Base-by-base conservation (phyloP, 2,113 vertebrate genomes). In the Semnornis frantzii region DNA sequence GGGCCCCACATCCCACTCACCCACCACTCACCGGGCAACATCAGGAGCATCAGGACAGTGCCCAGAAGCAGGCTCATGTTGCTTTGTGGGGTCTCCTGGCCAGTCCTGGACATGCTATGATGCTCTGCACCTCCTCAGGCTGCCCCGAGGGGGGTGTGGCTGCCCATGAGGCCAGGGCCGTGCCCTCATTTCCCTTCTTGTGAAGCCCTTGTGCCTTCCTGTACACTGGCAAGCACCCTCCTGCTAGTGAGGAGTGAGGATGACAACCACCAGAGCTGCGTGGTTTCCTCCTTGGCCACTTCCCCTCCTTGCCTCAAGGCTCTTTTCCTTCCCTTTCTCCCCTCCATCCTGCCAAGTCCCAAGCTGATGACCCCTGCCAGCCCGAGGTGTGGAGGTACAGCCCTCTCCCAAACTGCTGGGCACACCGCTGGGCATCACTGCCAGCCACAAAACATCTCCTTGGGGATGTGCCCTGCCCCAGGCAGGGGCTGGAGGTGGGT, bases 221-320 rank as follows among this genome's bases (percentile, higher is more conserved):
- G 95, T 71, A 63, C 16, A 62, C 24, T 82, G 16, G 66, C 42
- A 39, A 85, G 71, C 44, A 63, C 50, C 18, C 58, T 82, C 39
- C 72, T 68, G 31, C 54, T 30, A 12, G 57, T 34, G 70, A 7
- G 0, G 33, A 39, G 62, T 74, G 83, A 57, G 14, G 0, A 33
- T 6, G 1, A 2, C 30, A 76, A 68, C 70, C 0, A 0, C 37
- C 52, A 33, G 10, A 30, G 52, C 46, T 0, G 0, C 0, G 0
- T 37, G 0, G 0, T 19, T 84, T 86, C 37, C 50, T 37, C 34
- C 11, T 5, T 1, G 12, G 25, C 28, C 3, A 3, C 82, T 44
- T 81, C 71, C 20, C n/a, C 6, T 4, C 0, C 1, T 12, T 8
- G 2, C 7, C 15, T 7, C 1, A 0, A 4, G 33, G 33, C 24